Evolutionary conservation across 2,797 vertebrate genomes (phyloP), one percentile per base, ranked within the genome.

Genomic region (Spondyliosoma cantharus): DNA sequence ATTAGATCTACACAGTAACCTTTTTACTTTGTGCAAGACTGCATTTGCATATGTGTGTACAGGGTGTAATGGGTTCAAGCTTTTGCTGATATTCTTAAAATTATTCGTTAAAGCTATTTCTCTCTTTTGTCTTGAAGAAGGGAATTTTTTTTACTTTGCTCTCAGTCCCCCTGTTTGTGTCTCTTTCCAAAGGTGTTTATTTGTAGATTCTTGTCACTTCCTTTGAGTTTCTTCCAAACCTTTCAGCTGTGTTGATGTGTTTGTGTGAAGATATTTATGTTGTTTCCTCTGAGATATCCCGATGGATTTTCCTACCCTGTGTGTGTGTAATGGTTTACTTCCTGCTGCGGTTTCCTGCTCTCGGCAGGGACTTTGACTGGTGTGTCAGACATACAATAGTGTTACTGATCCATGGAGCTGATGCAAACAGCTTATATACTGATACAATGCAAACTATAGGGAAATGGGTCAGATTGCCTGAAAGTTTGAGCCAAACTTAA

Each of bases 261-360:
- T 76, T 87, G 74, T 81, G 20, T 1, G 14, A 29, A 74, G 71
- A 86, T 84, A 65, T 76, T 79, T 52, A 54, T 76, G 78, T 86
- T 62, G 59, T 85, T 89, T 92, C 90, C 87, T 77, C 50, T 71
- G 63, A 49, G 76, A 84, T 91, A 64, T 88, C 76, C 76, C 65
- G 75, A 58, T 74, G 69, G 76, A 79, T 82, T 76, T 88, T 81
- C 80, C 78, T 61, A 43, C 25, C 62, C 45, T 61, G 25, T 61
- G 22, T 78, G 74, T 83, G 76, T 80, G 75, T 80, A 42, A 67
- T 83, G 9, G 65, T 63, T 57, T 20, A 52, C 85, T 90, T 93
- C 91, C 92, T 92, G 85, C 63, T 77, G 37, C 60, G 61, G 57
- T 86, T 91, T 91, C 89, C 91, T 85, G 63, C 71, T 73, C 82